These are phyloP conservation scores for Anthopleura xanthogrammica DNA, from an alignment of 92 coral and sea anemone species.

Conservation along the genomic window DNA sequence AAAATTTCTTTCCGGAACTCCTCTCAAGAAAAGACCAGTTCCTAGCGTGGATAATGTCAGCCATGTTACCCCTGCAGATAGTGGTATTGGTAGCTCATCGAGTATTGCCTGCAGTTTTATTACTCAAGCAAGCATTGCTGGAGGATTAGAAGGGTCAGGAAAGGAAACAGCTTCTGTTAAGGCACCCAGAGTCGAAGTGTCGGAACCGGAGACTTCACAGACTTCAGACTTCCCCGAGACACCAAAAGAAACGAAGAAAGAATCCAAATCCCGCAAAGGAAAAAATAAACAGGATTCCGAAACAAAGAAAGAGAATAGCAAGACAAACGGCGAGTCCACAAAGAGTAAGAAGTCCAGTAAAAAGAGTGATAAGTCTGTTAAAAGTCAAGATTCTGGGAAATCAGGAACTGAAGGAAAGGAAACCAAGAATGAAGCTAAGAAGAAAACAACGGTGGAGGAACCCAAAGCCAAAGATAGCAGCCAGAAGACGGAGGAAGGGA, in stretches of 20 bases:
- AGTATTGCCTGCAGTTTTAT: constrained; percentile 65
- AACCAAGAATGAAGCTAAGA: background rate
- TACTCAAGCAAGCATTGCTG: constrained; percentile 33
- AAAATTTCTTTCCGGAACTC: constrained; percentile 94
- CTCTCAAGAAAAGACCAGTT: constrained; percentile 56
- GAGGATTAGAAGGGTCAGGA: background rate
- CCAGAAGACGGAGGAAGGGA: constrained; percentile 10
- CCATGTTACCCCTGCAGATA: constrained; percentile 81
- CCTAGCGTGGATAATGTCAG: constrained; percentile 65
- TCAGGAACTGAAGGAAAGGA: constrained; percentile 8
- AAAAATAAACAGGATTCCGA: constrained; percentile 37
- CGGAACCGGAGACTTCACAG: constrained; percentile 10
- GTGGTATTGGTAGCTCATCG: constrained; percentile 80
- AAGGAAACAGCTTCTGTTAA: background rate
- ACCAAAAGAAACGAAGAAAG: constrained; percentile 13
- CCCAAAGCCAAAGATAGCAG: background rate
- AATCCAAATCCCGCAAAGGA: constrained; percentile 23
- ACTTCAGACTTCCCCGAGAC: background rate
- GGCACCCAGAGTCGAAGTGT: constrained; percentile 22
- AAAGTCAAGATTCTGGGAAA: constrained; percentile 30
- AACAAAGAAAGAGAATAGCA: constrained; percentile 18
- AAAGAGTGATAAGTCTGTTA: constrained; percentile 9
- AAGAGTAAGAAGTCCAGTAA: constrained; percentile 18
- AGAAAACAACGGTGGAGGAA: background rate
- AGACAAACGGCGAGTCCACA: background rate